Conservation (phyloP, 2,888 invertebrate species). For the Napeogenes sylphis region DNA sequence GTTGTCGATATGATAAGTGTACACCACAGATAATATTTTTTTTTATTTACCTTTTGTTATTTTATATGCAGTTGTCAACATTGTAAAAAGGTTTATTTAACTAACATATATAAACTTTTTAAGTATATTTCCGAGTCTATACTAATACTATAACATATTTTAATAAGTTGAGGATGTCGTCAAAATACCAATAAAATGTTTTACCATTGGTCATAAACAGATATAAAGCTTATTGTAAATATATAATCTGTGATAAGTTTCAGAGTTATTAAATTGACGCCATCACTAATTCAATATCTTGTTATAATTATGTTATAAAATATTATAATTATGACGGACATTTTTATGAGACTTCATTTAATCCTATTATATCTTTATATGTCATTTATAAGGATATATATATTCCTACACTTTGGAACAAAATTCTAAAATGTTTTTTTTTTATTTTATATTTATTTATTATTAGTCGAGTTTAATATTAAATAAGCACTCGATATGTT, state of each 20-base stretch:
- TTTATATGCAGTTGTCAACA: neutral
- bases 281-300: neutral
- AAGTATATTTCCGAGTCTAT: no score
- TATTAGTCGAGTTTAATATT: neutral
- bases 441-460: neutral
- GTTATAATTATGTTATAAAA: neutral
- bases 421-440: conserved; percentile 3
- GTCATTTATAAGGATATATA: neutral
- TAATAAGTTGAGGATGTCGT: no score
- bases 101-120: no score
- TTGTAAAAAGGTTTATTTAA: no score
- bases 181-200: neutral
- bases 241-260: neutral
- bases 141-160: no score
- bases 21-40: conserved; percentile 41
- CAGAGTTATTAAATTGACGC: neutral
- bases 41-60: neutral
- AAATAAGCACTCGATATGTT: conserved; percentile 1
- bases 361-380: neutral
- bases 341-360: conserved; percentile 1
- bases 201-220: neutral
- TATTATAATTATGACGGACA: neutral
- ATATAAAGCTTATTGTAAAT: neutral
- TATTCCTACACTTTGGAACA: neutral
- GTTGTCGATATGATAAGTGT: conserved; percentile 50